phyloP scores from a whole-genome alignment of 2,888 invertebrate species.

The Chymomyza fuscimana region DNA sequence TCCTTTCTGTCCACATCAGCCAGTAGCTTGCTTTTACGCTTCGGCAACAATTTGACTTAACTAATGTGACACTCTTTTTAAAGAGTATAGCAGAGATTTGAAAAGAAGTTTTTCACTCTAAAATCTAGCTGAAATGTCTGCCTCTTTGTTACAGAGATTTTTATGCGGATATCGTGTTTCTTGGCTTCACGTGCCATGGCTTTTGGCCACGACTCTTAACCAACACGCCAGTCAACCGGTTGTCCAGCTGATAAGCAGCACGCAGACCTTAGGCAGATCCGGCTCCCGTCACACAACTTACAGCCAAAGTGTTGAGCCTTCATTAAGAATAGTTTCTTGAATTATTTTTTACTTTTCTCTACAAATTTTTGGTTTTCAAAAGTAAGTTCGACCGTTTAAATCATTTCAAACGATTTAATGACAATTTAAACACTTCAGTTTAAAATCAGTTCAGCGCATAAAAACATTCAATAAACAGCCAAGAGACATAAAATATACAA shows the following conservation, averaged over 20 bases:
- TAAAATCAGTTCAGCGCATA: conserved; percentile 30
- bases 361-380: neutral
- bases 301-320: too few species aligned
- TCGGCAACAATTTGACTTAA: too few species aligned
- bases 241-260: conserved; percentile 50
- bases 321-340: too few species aligned
- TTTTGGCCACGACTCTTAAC: neutral
- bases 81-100: neutral
- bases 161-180: conserved; percentile 56
- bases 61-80: neutral
- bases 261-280: conserved; percentile 34
- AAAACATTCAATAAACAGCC: conserved; percentile 47
- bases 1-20: too few species aligned
- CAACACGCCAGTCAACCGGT: neutral
- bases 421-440: conserved; percentile 63
- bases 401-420: neutral
- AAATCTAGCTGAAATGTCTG: neutral
- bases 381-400: neutral
- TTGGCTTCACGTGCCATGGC: conserved; percentile 18
- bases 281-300: too few species aligned
- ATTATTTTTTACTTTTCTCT: too few species aligned
- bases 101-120: neutral
- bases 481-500: conserved; percentile 34
- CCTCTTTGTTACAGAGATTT: conserved; percentile 19
- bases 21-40: too few species aligned